A percentile compares a stretch with the other conserved stretches of the same genome.
phyloP scores from a whole-genome alignment of 2,797 vertebrate species.

The Gymnocypris eckloni region DNA sequence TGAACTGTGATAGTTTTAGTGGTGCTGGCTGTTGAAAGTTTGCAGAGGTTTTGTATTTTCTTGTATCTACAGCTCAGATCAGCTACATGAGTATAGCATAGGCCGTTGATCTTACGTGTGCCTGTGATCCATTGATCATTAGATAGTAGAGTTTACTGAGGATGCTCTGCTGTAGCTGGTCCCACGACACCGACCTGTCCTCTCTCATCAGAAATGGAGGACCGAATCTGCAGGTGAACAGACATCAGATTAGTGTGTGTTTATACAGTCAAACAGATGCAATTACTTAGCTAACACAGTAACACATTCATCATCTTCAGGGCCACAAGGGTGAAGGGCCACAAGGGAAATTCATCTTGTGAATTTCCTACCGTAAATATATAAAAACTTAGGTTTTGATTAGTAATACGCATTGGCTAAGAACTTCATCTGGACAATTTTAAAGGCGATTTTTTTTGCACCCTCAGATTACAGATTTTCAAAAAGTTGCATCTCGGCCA shows the following conservation, averaged over 20 bases:
- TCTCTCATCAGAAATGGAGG: constrained; percentile 90
- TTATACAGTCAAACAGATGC: background rate
- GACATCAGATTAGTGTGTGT: constrained; percentile 16
- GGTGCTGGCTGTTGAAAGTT: background rate
- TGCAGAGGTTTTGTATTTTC: background rate
- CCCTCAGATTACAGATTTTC: no score
- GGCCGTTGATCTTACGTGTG: constrained; percentile 77
- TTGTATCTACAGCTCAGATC: background rate
- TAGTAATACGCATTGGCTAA: no score
- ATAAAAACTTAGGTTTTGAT: no score
- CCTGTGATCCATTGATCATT: constrained; percentile 83
- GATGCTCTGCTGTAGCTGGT: constrained; percentile 91
- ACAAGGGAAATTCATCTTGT: no score
- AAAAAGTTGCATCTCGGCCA: no score
- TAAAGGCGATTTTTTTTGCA: no score
- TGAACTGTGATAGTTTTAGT: background rate
- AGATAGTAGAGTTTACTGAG: constrained; percentile 88
- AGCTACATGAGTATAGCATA: background rate
- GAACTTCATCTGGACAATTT: no score
- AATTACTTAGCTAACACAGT: no score
- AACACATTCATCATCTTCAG: background rate
- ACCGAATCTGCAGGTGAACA: constrained; percentile 83
- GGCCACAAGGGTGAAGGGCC: no score
- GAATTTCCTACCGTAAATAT: no score
- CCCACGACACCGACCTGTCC: constrained; percentile 90